A percentile compares a stretch with the other conserved stretches of the same genome.
These are phyloP conservation scores for Bradysia coprophila DNA, from an alignment of 1,140 invertebrate species.

Conservation along the genomic window DNA sequence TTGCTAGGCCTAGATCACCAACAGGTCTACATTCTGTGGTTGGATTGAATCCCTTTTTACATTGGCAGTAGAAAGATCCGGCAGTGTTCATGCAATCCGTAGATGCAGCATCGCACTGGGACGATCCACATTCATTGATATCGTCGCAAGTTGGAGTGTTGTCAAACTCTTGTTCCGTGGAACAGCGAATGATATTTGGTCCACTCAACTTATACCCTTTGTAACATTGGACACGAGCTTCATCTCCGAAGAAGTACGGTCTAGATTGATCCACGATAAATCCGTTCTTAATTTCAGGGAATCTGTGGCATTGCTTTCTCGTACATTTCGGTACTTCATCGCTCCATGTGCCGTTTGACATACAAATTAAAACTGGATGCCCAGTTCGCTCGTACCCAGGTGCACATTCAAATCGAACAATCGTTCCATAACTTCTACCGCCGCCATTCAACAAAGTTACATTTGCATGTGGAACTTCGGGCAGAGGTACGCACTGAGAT, in stretches of 20 bases:
- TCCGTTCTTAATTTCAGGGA: constrained; percentile 70
- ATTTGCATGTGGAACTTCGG: constrained; percentile 74
- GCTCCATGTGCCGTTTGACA: constrained; percentile 94
- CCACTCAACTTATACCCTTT: constrained; percentile 73
- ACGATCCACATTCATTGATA: constrained; percentile 79
- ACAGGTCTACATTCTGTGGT: constrained; percentile 79
- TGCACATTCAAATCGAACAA: constrained; percentile 86
- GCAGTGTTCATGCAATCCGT: constrained; percentile 82
- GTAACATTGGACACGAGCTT: constrained; percentile 81
- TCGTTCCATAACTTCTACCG: constrained; percentile 86
- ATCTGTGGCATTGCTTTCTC: constrained; percentile 60
- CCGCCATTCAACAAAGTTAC: constrained; percentile 80
- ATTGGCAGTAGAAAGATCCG: constrained; percentile 85
- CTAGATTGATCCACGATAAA: constrained; percentile 58
- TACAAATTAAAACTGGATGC: constrained; percentile 79
- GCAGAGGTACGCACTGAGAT: constrained; percentile 79
- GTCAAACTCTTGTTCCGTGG: constrained; percentile 66
- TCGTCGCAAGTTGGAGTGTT: constrained; percentile 78
- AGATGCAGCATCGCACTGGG: constrained; percentile 75
- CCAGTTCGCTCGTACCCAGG: constrained; percentile 79
- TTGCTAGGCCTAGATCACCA: constrained; percentile 71
- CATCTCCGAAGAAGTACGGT: constrained; percentile 73
- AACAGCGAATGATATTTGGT: constrained; percentile 75
- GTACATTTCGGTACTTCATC: constrained; percentile 75
- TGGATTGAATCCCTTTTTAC: constrained; percentile 63